phyloP scores from a whole-genome alignment of 2,797 vertebrate genomes.

The Hydrocynus forskahlii region DNA sequence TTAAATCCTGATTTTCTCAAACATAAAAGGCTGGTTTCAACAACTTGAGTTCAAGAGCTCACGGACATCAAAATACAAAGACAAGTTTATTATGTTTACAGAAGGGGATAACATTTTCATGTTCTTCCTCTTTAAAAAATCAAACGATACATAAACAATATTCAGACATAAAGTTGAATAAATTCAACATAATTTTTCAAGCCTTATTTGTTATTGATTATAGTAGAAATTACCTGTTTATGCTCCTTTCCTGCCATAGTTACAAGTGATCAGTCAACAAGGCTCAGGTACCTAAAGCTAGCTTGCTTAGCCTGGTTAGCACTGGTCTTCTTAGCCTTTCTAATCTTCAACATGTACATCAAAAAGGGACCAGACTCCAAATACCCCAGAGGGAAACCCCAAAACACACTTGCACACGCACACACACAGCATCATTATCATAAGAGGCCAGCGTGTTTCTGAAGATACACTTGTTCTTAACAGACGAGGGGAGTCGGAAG shows the following conservation, averaged over 20 bases:
- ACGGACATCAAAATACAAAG: too few species aligned
- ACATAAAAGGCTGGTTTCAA: too few species aligned
- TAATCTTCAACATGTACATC: slow-evolving; percentile 61
- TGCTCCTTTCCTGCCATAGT: background rate
- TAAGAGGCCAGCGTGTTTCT: slow-evolving; percentile 91
- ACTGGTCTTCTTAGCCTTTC: slow-evolving; percentile 58
- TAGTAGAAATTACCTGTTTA: background rate
- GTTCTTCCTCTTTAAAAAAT: too few species aligned
- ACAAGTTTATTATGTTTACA: too few species aligned
- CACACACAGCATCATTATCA: slow-evolving; percentile 85
- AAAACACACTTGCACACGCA: slow-evolving; percentile 51
- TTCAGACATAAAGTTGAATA: too few species aligned
- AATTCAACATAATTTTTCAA: too few species aligned
- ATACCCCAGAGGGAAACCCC: slow-evolving; percentile 60
- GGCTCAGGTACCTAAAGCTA: slow-evolving; percentile 27
- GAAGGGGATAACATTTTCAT: too few species aligned
- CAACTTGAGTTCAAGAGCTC: too few species aligned
- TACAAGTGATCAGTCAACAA: slow-evolving; percentile 15
- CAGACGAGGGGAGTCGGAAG: slow-evolving; percentile 65
- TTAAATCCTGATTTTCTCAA: too few species aligned
- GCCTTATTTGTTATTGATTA: too few species aligned
- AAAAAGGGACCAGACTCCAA: slow-evolving; percentile 51
- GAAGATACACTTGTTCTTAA: slow-evolving; percentile 92
- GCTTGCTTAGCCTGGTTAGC: slow-evolving; percentile 58
- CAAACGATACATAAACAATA: too few species aligned